These are phyloP conservation scores for Sylvietta virens DNA, from an alignment of 2,113 vertebrate species.

Conservation along the genomic window DNA sequence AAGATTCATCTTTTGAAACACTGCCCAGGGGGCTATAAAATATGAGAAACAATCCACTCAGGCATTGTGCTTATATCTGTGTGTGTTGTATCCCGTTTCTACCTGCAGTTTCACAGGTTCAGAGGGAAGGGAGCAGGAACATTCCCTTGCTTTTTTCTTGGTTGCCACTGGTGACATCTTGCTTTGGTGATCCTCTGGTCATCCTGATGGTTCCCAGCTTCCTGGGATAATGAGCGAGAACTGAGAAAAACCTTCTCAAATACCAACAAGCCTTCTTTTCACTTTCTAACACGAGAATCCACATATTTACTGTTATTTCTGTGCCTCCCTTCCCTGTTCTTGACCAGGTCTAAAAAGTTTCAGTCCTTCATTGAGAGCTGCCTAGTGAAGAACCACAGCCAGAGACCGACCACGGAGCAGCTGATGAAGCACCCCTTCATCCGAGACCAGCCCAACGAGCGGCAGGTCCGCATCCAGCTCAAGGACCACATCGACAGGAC, in stretches of 20 bases:
- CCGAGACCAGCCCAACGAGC: slow-evolving; percentile 92
- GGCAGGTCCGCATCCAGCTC: slow-evolving; percentile 98
- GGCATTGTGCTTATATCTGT: neutral
- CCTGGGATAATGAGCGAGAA: neutral
- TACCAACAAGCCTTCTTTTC: neutral
- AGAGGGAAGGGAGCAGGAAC: neutral
- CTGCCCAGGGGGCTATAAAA: neutral
- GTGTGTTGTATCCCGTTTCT: neutral
- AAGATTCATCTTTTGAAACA: neutral
- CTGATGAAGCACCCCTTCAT: slow-evolving; percentile 98
- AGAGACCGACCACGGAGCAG: slow-evolving; percentile 94
- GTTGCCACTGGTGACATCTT: neutral
- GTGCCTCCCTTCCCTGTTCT: neutral
- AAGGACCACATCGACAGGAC: slow-evolving; percentile 99
- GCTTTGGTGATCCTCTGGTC: neutral
- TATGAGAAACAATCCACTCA: neutral
- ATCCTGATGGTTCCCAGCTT: neutral
- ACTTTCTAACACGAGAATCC: accelerated
- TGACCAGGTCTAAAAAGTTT: slow-evolving; percentile 95
- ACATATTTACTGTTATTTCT: neutral
- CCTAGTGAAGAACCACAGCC: slow-evolving; percentile 94
- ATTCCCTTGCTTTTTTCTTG: neutral
- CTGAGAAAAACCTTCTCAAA: neutral
- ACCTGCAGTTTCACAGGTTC: neutral
- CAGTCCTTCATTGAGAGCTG: slow-evolving; percentile 98